A percentile compares a stretch with the other conserved stretches of the same genome.
Conservation (phyloP, 2,113 vertebrate species). For the Acrocephalus kingi region DNA sequence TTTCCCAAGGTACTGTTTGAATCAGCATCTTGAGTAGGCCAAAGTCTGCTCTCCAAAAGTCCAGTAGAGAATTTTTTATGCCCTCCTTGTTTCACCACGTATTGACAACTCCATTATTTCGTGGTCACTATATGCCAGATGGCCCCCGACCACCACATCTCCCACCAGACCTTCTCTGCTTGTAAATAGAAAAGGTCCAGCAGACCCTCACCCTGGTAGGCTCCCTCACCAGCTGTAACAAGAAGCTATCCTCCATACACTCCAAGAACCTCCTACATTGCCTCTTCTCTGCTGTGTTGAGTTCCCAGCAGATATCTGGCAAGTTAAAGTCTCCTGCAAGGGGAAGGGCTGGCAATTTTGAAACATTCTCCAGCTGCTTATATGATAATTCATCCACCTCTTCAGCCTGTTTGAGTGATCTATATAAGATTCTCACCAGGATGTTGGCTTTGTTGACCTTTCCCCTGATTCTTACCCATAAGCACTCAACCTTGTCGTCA, state of each 20-base stretch:
- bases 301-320: background rate
- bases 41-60: background rate
- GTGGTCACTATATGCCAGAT: background rate
- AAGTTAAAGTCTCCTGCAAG: background rate
- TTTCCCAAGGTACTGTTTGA: background rate
- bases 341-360: background rate
- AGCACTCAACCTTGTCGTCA: background rate
- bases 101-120: background rate
- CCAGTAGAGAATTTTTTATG: background rate
- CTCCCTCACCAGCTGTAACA: background rate
- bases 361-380: background rate
- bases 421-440: background rate
- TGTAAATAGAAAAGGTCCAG: background rate
- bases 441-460: background rate
- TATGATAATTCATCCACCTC: background rate
- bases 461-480: background rate
- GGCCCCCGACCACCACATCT: background rate
- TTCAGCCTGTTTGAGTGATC: background rate
- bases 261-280: background rate
- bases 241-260: background rate
- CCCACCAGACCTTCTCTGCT: background rate
- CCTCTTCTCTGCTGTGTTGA: background rate
- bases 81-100: background rate
- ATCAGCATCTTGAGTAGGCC: background rate
- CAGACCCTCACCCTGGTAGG: background rate